Percentiles rank a stretch among this genome's conserved stretches.
These are phyloP conservation scores for Cassiopea xamachana DNA, from an alignment of 30 jellyfish, hydroid and myxozoan genomes.

Conservation along the genomic window DNA sequence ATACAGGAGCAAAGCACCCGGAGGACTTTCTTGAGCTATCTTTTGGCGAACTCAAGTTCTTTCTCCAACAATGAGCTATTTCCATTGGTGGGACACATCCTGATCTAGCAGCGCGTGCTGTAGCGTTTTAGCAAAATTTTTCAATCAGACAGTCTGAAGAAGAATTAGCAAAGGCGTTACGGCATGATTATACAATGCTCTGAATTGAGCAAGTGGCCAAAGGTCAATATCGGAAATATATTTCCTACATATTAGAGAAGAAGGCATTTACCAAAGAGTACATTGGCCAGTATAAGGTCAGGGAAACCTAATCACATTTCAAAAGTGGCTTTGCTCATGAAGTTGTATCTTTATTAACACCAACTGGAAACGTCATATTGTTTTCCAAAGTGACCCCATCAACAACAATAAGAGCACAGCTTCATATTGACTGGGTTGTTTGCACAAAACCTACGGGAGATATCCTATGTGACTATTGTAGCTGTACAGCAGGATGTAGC, in stretches of 20 bases:
- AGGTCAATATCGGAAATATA: constrained; percentile 43
- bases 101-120: constrained; percentile 65
- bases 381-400: constrained; percentile 48
- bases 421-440: constrained; percentile 43
- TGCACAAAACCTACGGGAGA: constrained; percentile 31
- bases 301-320: constrained; percentile 52
- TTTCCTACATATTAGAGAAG: constrained; percentile 47
- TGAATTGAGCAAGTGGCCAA: constrained; percentile 65
- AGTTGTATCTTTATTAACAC: constrained; percentile 36
- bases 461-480: constrained; percentile 13
- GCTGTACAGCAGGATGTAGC: background rate
- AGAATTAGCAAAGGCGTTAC: constrained; percentile 44
- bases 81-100: constrained; percentile 32
- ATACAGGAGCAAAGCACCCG: too few relatives aligned
- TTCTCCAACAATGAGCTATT: constrained; percentile 51
- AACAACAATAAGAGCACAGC: constrained; percentile 40
- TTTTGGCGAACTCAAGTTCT: background rate
- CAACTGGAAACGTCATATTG: constrained; percentile 34
- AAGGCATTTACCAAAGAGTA: constrained; percentile 48
- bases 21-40: too few relatives aligned
- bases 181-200: constrained; percentile 12
- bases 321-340: constrained; percentile 66
- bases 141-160: constrained; percentile 23
- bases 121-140: constrained; percentile 30
- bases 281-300: constrained; percentile 57